Conservation (phyloP, 2,888 invertebrate genomes). For the Himalopsyche kuldschensis region DNA sequence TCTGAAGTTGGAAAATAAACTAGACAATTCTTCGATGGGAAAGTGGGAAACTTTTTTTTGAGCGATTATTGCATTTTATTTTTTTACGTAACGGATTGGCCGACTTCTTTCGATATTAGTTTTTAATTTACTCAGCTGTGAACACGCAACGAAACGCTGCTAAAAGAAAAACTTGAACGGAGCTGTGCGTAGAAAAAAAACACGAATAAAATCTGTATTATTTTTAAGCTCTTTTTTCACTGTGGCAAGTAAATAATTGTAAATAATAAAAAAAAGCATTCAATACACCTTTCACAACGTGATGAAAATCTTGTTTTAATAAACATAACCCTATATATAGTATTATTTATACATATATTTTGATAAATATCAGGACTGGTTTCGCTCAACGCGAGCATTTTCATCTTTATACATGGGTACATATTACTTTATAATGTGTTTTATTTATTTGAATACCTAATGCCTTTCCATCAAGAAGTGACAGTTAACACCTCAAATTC, state of each 20-base stretch:
- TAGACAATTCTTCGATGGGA: background rate
- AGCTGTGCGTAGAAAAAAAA: background rate
- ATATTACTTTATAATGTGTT: too few relatives aligned
- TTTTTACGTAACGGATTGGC: background rate
- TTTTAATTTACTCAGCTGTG: background rate
- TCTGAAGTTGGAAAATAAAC: too few relatives aligned
- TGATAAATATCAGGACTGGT: too few relatives aligned
- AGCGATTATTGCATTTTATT: background rate
- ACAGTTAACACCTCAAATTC: too few relatives aligned
- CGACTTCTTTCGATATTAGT: background rate
- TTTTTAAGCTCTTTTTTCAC: background rate
- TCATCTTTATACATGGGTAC: too few relatives aligned
- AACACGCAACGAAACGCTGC: background rate
- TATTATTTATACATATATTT: too few relatives aligned
- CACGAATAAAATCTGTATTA: background rate
- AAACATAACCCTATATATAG: too few relatives aligned
- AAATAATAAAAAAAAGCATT: background rate
- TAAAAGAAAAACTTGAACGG: background rate
- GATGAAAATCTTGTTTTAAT: too few relatives aligned
- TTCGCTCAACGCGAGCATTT: too few relatives aligned
- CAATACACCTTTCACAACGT: too few relatives aligned
- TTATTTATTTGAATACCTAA: too few relatives aligned
- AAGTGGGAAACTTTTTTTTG: background rate
- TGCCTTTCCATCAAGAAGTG: too few relatives aligned
- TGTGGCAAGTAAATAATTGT: background rate